Evolutionary conservation across 1,140 invertebrate genomes (phyloP).

Genomic region (Drosophila takahashii): DNA sequence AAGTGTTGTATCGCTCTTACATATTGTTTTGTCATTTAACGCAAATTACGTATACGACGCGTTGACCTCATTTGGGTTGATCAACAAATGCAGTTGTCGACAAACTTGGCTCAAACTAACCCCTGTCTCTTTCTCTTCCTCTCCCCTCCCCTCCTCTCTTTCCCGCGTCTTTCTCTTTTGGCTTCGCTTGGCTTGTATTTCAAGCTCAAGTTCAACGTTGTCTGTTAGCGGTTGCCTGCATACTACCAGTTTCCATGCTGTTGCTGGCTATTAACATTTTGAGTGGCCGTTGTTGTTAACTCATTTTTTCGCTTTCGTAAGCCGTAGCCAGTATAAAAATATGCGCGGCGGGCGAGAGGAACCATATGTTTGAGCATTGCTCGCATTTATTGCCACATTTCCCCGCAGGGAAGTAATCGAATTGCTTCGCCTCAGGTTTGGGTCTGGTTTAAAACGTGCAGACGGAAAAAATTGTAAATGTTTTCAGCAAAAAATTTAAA

Average conservation of each 20-base stretch:
- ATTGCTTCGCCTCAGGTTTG: constrained; percentile 18
- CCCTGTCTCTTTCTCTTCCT: constrained; percentile 2
- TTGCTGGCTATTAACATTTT: constrained; percentile 67
- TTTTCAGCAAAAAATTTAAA: too few relatives aligned
- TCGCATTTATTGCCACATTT: constrained; percentile 73
- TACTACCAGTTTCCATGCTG: constrained; percentile 68
- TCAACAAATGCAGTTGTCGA: constrained; percentile 44
- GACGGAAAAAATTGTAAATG: neutral
- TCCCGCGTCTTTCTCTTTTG: constrained; percentile 7
- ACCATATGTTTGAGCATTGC: constrained; percentile 59
- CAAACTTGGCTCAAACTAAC: constrained; percentile 33
- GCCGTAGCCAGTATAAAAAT: constrained; percentile 12
- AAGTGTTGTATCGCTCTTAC: constrained; percentile 42
- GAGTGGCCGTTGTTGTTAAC: constrained; percentile 52
- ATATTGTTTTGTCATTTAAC: constrained; percentile 62
- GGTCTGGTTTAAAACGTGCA: constrained; percentile 18
- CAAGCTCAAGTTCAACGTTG: constrained; percentile 80
- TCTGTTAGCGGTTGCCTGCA: constrained; percentile 45
- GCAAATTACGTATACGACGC: constrained; percentile 73
- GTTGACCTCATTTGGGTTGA: constrained; percentile 70
- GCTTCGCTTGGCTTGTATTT: constrained; percentile 60
- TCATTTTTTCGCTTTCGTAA: constrained; percentile 57
- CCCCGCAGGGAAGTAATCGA: constrained; percentile 70
- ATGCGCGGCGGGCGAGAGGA: constrained; percentile 11
- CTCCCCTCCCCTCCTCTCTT: neutral